phyloP scores from a whole-genome alignment of 2,113 vertebrate genomes.

The Mustela nigripes region DNA sequence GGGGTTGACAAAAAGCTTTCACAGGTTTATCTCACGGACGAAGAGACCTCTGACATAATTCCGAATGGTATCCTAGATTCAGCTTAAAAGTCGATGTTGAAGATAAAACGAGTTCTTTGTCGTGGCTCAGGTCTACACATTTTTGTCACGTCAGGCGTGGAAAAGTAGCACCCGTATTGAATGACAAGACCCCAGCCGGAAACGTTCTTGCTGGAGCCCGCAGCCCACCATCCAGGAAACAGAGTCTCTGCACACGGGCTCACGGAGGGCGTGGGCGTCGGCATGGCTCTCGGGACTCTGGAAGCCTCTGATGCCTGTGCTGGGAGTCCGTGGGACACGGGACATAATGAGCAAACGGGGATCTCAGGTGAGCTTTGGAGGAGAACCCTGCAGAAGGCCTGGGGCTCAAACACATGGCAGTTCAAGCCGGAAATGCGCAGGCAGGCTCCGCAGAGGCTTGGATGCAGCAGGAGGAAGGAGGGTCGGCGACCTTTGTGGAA shows the following conservation, averaged over 20 bases:
- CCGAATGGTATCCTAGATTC: background rate
- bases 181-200: background rate
- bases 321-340: background rate
- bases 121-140: background rate
- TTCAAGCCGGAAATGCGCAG: background rate
- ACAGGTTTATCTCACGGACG: background rate
- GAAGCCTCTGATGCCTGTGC: background rate
- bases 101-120: background rate
- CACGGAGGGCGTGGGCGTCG: background rate
- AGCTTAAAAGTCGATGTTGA: background rate
- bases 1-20: background rate
- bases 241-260: background rate
- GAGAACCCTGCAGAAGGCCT: background rate
- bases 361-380: background rate
- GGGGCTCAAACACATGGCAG: background rate
- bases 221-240: background rate
- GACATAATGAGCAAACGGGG: background rate
- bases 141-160: accelerated
- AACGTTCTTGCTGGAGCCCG: background rate
- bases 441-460: background rate
- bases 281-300: background rate
- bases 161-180: background rate
- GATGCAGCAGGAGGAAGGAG: background rate
- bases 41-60: background rate
- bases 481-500: background rate